Base-by-base conservation (phyloP, 2,888 invertebrate species). In the Druceiella hillmani region DNA sequence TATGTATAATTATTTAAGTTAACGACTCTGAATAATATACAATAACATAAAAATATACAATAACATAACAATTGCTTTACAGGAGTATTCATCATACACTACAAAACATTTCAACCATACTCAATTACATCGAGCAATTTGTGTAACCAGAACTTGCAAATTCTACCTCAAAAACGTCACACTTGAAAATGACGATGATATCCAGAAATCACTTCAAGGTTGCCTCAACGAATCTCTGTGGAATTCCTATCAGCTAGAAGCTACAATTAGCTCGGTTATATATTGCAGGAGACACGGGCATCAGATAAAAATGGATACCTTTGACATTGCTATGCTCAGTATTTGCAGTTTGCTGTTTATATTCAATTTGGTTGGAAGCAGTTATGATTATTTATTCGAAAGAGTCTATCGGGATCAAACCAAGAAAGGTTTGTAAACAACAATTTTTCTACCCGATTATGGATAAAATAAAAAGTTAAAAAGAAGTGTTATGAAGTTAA, bases 31-130 rank as follows among this genome's bases (percentile, higher is more conserved):
- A n/a, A n/a, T n/a, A n/a, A n/a, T n/a, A n/a, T n/a, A n/a, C n/a
- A n/a, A n/a, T n/a, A n/a, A n/a, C n/a, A n/a, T n/a, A n/a, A n/a
- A n/a, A n/a, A n/a, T n/a, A n/a, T n/a, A n/a, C n/a, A n/a, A n/a
- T n/a, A n/a, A n/a, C n/a, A n/a, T n/a, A 26, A 27, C 5, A 44
- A 30, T 27, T 36, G 43, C 9, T 26, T 59, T 57, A 29, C 57
- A 69, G 68, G 59, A 49, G 38, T 68, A 66, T 44, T 66, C 68
- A 38, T 59, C 55, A 1, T 43, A 62, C 39, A 59, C 44, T 41
- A 37, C 55, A 7, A 67, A 67, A 47, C 68, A 69, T 46, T 69
- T 55, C 47, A 65, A 69, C 41, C 65, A 67, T 46, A 61, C 66
- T 33, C 56, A 60, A 50, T 56, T 69, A 51, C 67, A 69, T 34